A percentile compares a stretch with the other conserved stretches of the same genome.
Evolutionary conservation across 92 coral and sea anemone genomes (phyloP).

Genomic region (Parazoanthus swiftii): DNA sequence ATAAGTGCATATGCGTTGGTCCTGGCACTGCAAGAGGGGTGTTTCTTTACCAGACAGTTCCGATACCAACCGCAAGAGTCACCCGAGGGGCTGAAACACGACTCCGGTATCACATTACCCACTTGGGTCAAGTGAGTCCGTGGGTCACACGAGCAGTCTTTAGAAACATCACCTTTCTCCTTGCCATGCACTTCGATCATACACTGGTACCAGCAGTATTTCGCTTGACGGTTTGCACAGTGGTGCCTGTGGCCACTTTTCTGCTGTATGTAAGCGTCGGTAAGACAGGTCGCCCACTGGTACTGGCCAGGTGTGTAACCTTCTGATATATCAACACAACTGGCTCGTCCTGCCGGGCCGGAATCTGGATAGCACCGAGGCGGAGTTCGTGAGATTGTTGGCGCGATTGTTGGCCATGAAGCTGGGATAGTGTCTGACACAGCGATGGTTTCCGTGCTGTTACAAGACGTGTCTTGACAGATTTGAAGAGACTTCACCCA

Average conservation of each 20-base stretch:
- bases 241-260: background rate
- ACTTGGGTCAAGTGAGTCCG: background rate
- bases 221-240: background rate
- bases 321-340: too few species aligned
- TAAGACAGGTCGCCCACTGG: conserved; percentile 51
- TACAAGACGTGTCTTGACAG: conserved; percentile 57
- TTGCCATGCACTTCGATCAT: too few species aligned
- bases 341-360: too few species aligned
- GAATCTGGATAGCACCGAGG: too few species aligned
- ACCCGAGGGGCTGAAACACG: conserved; percentile 59
- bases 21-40: conserved; percentile 44
- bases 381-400: too few species aligned
- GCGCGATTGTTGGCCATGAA: too few species aligned
- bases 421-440: too few species aligned
- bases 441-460: conserved; percentile 43
- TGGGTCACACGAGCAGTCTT: conserved; percentile 53
- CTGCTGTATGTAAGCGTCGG: background rate
- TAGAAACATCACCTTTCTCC: conserved; percentile 31
- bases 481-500: conserved; percentile 54
- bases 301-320: background rate
- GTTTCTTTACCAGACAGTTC: conserved; percentile 60
- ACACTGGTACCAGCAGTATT: conserved; percentile 49
- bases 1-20: conserved; percentile 54
- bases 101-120: conserved; percentile 30
- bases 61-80: conserved; percentile 62